Evolutionary conservation across 2,797 vertebrate species (phyloP).

Genomic region (Mormyrus proboscirostris): DNA sequence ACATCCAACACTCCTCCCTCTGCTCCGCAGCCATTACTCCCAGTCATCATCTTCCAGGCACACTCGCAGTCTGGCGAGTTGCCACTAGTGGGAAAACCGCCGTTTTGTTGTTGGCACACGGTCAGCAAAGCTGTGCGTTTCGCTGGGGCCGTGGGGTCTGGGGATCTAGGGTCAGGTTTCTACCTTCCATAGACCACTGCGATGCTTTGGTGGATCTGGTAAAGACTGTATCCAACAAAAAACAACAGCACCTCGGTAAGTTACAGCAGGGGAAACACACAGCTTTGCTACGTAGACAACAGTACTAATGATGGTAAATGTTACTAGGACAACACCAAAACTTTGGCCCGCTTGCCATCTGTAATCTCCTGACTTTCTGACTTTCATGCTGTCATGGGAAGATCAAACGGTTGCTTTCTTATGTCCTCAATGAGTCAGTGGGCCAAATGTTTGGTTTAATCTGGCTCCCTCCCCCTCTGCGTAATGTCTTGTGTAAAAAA

Average conservation of each 20-base stretch:
- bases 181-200: neutral
- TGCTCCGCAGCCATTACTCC: neutral
- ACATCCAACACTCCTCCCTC: slow-evolving; percentile 43
- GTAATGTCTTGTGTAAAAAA: slow-evolving; percentile 46
- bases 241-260: neutral
- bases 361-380: neutral
- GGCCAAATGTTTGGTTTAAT: slow-evolving; percentile 56
- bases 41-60: neutral
- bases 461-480: slow-evolving; percentile 27
- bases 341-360: slow-evolving; percentile 30
- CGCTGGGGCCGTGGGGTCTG: neutral
- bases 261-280: slow-evolving; percentile 44
- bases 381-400: neutral
- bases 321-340: slow-evolving; percentile 52
- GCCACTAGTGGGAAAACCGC: neutral
- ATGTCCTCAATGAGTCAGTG: slow-evolving; percentile 18
- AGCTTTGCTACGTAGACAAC: slow-evolving; percentile 67
- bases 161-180: neutral
- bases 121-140: slow-evolving; percentile 61
- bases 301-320: slow-evolving; percentile 19
- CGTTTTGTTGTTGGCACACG: slow-evolving; percentile 14
- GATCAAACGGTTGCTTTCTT: neutral
- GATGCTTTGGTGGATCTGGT: neutral
- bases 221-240: slow-evolving; percentile 2
- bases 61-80: slow-evolving; percentile 25